A percentile compares a stretch with the other conserved stretches of the same genome.
phyloP scores from a whole-genome alignment of 2,888 invertebrate genomes.

The Andricus quercusramuli region DNA sequence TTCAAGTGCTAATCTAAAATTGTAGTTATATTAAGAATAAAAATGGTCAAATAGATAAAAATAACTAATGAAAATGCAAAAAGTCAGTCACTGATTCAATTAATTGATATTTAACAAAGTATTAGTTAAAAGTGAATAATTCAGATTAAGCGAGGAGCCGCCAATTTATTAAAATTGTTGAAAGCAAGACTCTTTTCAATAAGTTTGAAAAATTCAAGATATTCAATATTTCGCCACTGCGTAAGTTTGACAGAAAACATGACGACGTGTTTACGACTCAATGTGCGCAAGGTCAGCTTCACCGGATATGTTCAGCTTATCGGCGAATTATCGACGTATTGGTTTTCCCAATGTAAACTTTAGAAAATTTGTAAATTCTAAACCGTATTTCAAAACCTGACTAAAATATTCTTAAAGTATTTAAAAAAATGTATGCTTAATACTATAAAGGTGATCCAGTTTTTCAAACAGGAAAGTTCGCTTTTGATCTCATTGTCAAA shows the following conservation, averaged over 20 bases:
- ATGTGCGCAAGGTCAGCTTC: constrained; percentile 56
- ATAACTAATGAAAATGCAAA: too few relatives aligned
- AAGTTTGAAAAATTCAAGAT: constrained; percentile 42
- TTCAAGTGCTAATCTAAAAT: too few relatives aligned
- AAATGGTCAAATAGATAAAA: too few relatives aligned
- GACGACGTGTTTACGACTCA: constrained; percentile 46
- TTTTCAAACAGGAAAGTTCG: background rate
- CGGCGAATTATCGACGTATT: constrained; percentile 56
- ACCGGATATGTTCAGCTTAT: constrained; percentile 51
- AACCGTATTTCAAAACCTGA: too few relatives aligned
- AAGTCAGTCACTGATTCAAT: background rate
- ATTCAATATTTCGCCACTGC: constrained; percentile 62
- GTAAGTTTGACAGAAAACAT: constrained; percentile 39
- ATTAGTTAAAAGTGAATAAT: background rate
- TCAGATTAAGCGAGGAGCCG: too few relatives aligned
- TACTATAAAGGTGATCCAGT: background rate
- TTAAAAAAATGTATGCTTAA: background rate
- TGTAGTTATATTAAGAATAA: too few relatives aligned
- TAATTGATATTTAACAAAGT: background rate
- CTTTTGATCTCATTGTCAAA: background rate
- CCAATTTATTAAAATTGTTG: too few relatives aligned
- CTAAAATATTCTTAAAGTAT: background rate
- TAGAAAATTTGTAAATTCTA: background rate
- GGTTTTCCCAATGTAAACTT: constrained; percentile 52
- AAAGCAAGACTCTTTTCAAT: too few relatives aligned